Base-by-base conservation (phyloP, 1,140 invertebrate genomes). In the Probaryconus sp. region DNA sequence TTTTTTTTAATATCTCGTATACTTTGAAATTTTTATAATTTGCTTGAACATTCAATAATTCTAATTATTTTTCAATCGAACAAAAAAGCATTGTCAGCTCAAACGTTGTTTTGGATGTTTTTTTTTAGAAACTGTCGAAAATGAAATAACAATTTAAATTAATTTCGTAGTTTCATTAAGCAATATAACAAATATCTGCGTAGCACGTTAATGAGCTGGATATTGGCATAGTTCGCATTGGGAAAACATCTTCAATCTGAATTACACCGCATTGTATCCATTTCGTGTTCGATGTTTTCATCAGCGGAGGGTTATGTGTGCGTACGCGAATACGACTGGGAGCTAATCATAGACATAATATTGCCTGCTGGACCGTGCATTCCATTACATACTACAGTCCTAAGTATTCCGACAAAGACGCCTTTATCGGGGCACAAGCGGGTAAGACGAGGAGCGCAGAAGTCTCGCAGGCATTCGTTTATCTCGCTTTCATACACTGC, bases 301-400 rank as follows among this genome's bases (percentile, higher is more conserved):
- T 73, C 69, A 61, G 26, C 53, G 61, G 4, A 42, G 33, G 26
- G 31, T 56, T 35, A 45, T 63, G 69, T 60, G 60, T 31, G 60
- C 60, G 53, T 60, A 21, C 38, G 60, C 53, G 43, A 72, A 60
- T 43, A 73, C 48, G 53, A 61, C 24, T 24, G 55, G 48, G 40
- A 61, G 69, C 69, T 73, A 73, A 73, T 73, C 69, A 73, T 73
- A 73, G 69, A 73, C 61, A 73, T 73, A 73, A 73, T 73, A 73
- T 73, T 73, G 69, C 69, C 61, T 60, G 61, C 69, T 65, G 69
- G 61, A 60, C 69, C 50, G 50, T 63, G 70, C 61, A 61, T 73
- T 67, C 70, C 70, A 67, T 73, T 73, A 67, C 55, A 42, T 56
- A 40, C 17, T 20, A 11, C 10, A 31, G 45, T 53, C 45, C 51